phyloP scores from a whole-genome alignment of 2,113 vertebrate genomes.

The Crotalus helleri region DNA sequence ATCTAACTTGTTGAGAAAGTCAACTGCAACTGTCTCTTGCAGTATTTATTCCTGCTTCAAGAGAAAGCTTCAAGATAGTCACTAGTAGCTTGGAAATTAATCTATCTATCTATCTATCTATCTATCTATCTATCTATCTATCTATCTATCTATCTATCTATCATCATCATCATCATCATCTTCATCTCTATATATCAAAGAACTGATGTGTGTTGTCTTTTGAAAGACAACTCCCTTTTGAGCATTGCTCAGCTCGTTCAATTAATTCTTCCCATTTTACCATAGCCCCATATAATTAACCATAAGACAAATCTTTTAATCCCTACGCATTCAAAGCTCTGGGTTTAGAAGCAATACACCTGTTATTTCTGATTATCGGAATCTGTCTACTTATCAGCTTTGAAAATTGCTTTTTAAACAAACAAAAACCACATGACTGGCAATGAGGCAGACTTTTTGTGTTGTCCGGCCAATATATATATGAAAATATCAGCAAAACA shows the following conservation, averaged over 20 bases:
- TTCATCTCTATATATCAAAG: background rate
- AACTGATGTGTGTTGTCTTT: background rate
- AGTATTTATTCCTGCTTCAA: background rate
- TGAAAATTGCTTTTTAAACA: background rate
- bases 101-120: background rate
- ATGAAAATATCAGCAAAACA: background rate
- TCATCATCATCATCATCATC: background rate
- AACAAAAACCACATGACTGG: background rate
- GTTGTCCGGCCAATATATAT: background rate
- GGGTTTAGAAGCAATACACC: background rate
- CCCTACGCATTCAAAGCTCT: background rate
- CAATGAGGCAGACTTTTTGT: background rate
- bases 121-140: no score
- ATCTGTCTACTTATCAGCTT: background rate
- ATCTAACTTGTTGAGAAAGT: background rate
- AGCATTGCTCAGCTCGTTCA: background rate
- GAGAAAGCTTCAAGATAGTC: background rate
- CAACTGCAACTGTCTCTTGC: background rate
- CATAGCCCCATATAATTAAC: background rate
- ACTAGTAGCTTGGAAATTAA: background rate
- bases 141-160: no score
- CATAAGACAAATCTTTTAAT: background rate
- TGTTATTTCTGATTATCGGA: background rate
- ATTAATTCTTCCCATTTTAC: background rate
- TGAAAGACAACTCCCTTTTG: background rate